Conservation (phyloP, 2,113 vertebrate genomes). For the Oncorhynchus nerka region DNA sequence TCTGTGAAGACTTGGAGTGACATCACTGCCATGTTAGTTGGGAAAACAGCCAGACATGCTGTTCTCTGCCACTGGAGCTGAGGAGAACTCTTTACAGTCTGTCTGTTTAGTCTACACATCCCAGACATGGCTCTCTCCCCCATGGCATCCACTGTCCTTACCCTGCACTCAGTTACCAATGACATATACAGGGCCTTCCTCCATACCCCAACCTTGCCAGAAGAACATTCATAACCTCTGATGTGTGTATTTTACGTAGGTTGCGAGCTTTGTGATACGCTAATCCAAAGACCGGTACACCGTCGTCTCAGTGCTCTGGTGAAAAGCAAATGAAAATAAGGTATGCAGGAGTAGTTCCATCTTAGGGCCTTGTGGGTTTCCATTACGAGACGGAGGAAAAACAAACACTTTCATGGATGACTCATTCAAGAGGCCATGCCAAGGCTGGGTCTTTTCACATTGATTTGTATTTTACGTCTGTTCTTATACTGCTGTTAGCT, state of each 20-base stretch:
- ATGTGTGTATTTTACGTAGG: slow-evolving; percentile 11
- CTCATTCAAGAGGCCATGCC: slow-evolving; percentile 24
- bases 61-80: slow-evolving; percentile 31
- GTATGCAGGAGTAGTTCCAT: slow-evolving; percentile 42
- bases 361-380: slow-evolving; percentile 38
- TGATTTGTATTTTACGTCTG: slow-evolving; percentile 27
- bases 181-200: slow-evolving; percentile 7
- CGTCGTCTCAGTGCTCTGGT: slow-evolving; percentile 11
- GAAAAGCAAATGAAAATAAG: slow-evolving; percentile 46
- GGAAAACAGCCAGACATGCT: slow-evolving; percentile 39
- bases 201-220: not conserved
- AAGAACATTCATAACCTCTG: not conserved
- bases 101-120: no score
- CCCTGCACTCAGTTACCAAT: not conserved
- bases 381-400: slow-evolving; percentile 49
- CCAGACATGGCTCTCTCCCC: not conserved
- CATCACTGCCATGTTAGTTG: slow-evolving; percentile 29
- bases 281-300: slow-evolving; percentile 58
- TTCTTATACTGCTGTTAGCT: not conserved
- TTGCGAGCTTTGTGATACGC: slow-evolving; percentile 39
- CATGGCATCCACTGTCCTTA: slow-evolving; percentile 5
- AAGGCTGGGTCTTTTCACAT: slow-evolving; percentile 10
- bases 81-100: no score
- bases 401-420: slow-evolving; percentile 51
- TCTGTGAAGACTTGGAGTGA: slow-evolving; percentile 24